Conservation (phyloP, 2,113 vertebrate species). For the Conger conger region DNA sequence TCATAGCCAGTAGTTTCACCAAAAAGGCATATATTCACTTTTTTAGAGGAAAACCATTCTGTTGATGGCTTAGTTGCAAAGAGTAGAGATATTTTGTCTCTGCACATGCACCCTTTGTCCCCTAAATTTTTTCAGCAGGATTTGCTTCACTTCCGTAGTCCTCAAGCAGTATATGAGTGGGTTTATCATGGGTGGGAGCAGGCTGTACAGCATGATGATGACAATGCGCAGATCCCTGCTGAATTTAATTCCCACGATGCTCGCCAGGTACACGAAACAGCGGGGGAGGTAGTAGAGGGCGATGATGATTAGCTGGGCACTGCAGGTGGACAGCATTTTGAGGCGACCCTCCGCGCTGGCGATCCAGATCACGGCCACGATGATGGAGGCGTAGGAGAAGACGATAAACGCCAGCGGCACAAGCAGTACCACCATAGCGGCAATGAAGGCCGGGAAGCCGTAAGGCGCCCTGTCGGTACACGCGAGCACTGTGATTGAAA, state of each 20-base stretch:
- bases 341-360: constrained; percentile 34
- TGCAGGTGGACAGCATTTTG: constrained; percentile 63
- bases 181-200: constrained; percentile 58
- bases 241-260: constrained; percentile 42
- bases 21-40: no score
- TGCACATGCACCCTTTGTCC: no score
- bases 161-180: constrained; percentile 61
- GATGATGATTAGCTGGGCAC: constrained; percentile 60
- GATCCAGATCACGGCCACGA: constrained; percentile 43
- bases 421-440: constrained; percentile 48
- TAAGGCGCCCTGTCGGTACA: constrained; percentile 50
- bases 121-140: no score
- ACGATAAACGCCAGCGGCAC: constrained; percentile 55
- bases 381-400: constrained; percentile 58
- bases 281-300: constrained; percentile 57
- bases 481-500: constrained; percentile 51
- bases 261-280: constrained; percentile 59
- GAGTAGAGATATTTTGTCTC: no score
- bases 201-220: constrained; percentile 57
- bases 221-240: constrained; percentile 46
- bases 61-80: no score
- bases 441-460: constrained; percentile 37
- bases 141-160: constrained; percentile 58
- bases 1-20: no score
- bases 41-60: no score